Percentiles rank a stretch among this genome's conserved stretches.
These are phyloP conservation scores for Pheosia tremula DNA, from an alignment of 2,888 invertebrate genomes.

Conservation along the genomic window DNA sequence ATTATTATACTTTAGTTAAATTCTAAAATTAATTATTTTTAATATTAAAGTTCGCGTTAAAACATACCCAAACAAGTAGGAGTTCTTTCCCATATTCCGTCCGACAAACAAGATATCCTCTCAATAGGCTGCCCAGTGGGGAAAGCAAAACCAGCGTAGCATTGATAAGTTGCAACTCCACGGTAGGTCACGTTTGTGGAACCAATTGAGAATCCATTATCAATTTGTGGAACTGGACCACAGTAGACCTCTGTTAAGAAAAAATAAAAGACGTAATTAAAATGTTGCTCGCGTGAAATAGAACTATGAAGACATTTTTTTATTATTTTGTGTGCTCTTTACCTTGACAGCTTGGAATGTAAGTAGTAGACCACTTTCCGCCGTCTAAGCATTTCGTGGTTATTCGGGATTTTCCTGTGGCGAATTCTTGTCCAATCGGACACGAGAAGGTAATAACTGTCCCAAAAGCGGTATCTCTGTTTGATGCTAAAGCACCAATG, in stretches of 20 bases:
- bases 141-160: slow-evolving; percentile 98
- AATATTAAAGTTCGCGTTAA: not conserved
- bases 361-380: slow-evolving; percentile 96
- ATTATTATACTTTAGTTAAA: too few relatives aligned
- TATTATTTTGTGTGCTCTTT: slow-evolving; percentile 30
- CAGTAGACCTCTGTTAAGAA: slow-evolving; percentile 92
- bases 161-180: slow-evolving; percentile 97
- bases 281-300: not conserved
- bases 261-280: slow-evolving; percentile 1
- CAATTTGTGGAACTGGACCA: slow-evolving; percentile 98
- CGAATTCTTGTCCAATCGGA: slow-evolving; percentile 96
- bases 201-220: slow-evolving; percentile 98
- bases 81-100: slow-evolving; percentile 96
- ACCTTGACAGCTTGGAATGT: slow-evolving; percentile 97
- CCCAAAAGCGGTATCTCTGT: slow-evolving; percentile 96
- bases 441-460: slow-evolving; percentile 96
- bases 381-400: slow-evolving; percentile 94
- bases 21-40: too few relatives aligned
- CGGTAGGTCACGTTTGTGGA: slow-evolving; percentile 97
- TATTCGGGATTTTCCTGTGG: slow-evolving; percentile 93
- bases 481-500: slow-evolving; percentile 94
- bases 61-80: slow-evolving; percentile 92
- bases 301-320: slow-evolving; percentile 16
- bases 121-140: slow-evolving; percentile 94
- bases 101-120: slow-evolving; percentile 94